phyloP scores from a whole-genome alignment of 2,888 invertebrate genomes.

The Rhagophthalmus giganteus region DNA sequence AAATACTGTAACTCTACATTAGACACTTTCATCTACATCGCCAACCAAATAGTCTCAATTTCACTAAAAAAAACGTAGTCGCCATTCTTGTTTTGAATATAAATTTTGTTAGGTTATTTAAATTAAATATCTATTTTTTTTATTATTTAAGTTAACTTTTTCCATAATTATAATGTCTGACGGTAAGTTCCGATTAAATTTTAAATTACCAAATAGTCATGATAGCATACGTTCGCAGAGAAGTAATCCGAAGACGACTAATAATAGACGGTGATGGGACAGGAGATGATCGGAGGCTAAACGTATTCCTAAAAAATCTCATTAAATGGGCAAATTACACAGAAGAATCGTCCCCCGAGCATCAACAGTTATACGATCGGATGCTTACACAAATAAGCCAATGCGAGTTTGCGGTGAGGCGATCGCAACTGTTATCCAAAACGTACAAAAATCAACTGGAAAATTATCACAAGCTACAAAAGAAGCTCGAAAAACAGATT shows the following conservation, averaged over 20 bases:
- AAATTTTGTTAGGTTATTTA: too few relatives aligned
- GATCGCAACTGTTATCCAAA: slow-evolving; percentile 75
- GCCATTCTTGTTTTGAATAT: too few relatives aligned
- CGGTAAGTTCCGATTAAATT: slow-evolving; percentile 8
- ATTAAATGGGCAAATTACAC: slow-evolving; percentile 76
- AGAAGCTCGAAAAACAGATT: slow-evolving; percentile 78
- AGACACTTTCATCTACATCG: too few relatives aligned
- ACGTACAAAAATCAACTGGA: slow-evolving; percentile 84
- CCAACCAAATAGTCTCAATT: too few relatives aligned
- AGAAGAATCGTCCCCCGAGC: slow-evolving; percentile 69
- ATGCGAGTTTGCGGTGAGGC: slow-evolving; percentile 85
- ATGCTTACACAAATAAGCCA: slow-evolving; percentile 82
- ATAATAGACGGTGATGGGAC: slow-evolving; percentile 97
- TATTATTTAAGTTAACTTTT: too few relatives aligned
- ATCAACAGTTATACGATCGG: slow-evolving; percentile 73
- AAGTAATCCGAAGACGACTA: slow-evolving; percentile 86
- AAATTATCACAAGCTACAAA: slow-evolving; percentile 78
- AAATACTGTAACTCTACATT: too few relatives aligned
- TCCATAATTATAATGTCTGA: slow-evolving; percentile 18
- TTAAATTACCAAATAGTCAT: background rate
- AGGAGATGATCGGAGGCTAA: slow-evolving; percentile 90
- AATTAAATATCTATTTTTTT: too few relatives aligned
- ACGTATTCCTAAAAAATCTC: slow-evolving; percentile 80
- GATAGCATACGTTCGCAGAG: background rate
- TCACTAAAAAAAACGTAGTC: too few relatives aligned